phyloP scores from a whole-genome alignment of 2,113 vertebrate genomes.

The Todiramphus saurophagus region DNA sequence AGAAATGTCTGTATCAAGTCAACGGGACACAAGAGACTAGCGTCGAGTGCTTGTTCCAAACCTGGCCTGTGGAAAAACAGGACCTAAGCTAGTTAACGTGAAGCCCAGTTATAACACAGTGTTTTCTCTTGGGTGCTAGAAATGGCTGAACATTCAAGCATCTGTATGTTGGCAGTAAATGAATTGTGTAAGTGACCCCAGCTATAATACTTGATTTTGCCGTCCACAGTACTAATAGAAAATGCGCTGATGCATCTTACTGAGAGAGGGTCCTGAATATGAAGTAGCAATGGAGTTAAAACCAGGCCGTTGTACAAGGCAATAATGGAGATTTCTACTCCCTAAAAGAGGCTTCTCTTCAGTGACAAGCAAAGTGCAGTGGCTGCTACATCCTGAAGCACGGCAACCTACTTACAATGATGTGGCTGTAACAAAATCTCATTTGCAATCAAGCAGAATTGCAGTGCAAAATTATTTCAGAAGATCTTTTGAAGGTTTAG shows the following conservation, averaged over 20 bases:
- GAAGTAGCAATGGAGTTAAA: not conserved
- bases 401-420: not conserved
- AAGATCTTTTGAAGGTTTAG: not conserved
- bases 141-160: constrained; percentile 7
- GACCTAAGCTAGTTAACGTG: not conserved
- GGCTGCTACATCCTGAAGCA: not conserved
- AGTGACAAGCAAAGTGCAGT: not conserved
- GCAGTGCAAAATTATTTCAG: not conserved
- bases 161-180: not conserved
- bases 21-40: constrained; percentile 34
- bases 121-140: constrained; percentile 21
- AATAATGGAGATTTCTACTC: not conserved
- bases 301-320: not conserved
- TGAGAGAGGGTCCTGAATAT: not conserved
- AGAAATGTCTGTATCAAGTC: constrained; percentile 26
- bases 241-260: constrained; percentile 14
- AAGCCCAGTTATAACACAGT: constrained; percentile 26
- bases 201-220: not conserved
- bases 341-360: not conserved
- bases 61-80: constrained; percentile 29
- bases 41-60: not conserved
- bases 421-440: not conserved
- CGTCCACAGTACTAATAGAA: constrained; percentile 22
- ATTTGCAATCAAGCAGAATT: not conserved
- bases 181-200: constrained; percentile 33